Base-by-base conservation (phyloP, 2,888 invertebrate genomes). In the Galerucella nymphaeae region DNA sequence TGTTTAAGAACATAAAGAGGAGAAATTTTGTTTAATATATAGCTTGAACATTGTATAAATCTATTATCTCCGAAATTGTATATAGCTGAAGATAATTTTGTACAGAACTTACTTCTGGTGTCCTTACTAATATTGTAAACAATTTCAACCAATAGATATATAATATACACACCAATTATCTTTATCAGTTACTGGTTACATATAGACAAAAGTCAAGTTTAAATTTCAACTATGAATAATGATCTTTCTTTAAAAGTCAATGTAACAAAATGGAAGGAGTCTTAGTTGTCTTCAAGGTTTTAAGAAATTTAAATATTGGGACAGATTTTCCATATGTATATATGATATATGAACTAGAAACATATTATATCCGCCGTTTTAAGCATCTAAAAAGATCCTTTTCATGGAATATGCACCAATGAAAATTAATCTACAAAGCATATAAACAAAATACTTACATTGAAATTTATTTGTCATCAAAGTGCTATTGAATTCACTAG, bases 361-460 rank as follows among this genome's bases (percentile, higher is more conserved):
- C 53, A 10, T 53, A 18, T 53, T 18, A 16, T 4, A 53, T 2
- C 53, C 18, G 6, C 8, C 16, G 10, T 18, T 53, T 53, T 53
- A 16, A 53, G 2, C 1, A 53, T 16, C 16, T 10, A 53, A 53
- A 10, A 53, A 2, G 16, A 1, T 14, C 14, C 2, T 16, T 50
- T 16, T 14, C 5, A 50, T 5, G 9, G 16, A 53, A 53, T 14
- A 45, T 45, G 45, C 1, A 11, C 18, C 2, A 18, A 53, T 10
- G 2, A 38, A 41, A 41, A 61, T 16, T 9, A 42, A 61, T 61
- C 13, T 61, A 61, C 41, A 61, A 16, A 42, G 42, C 1, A 61
- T 59, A n/a, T 41, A 42, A 38, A 61, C 41, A 41, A 41, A 61
- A 61, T 61, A 61, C 61, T 61, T 41, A 61, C 61, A 10, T 61